Evolutionary conservation across 2,113 vertebrate genomes (phyloP).

Genomic region (Hyperopisus bebe): DNA sequence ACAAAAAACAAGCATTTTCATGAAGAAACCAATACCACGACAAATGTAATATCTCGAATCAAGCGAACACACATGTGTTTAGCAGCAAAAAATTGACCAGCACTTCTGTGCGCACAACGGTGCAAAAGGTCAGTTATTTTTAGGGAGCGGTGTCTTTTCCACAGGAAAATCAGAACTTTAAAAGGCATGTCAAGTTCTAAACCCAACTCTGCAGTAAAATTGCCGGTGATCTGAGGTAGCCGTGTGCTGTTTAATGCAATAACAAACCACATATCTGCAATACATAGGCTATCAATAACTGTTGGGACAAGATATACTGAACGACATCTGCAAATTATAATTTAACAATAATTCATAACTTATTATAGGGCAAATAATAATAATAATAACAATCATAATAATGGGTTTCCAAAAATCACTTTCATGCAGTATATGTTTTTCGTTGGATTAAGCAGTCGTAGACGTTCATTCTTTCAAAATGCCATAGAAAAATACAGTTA

Average conservation of each 20-base stretch:
- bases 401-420: not conserved
- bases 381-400: not conserved
- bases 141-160: not conserved
- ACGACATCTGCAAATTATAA: not conserved
- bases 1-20: not conserved
- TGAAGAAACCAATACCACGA: not conserved
- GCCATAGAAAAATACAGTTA: not conserved
- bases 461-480: not conserved
- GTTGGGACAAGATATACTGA: not conserved
- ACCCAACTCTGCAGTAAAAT: not conserved
- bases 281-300: not conserved
- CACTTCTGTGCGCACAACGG: not conserved
- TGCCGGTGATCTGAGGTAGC: not conserved
- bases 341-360: not conserved
- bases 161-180: not conserved
- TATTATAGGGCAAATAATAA: not conserved
- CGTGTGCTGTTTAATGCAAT: not conserved
- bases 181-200: not conserved
- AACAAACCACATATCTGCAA: not conserved
- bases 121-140: not conserved
- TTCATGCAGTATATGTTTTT: not conserved
- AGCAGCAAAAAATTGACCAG: not conserved
- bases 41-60: not conserved
- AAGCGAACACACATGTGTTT: not conserved
- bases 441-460: not conserved